Conservation (phyloP, 2,888 invertebrate species). For the Linhomoeus sp. region DNA sequence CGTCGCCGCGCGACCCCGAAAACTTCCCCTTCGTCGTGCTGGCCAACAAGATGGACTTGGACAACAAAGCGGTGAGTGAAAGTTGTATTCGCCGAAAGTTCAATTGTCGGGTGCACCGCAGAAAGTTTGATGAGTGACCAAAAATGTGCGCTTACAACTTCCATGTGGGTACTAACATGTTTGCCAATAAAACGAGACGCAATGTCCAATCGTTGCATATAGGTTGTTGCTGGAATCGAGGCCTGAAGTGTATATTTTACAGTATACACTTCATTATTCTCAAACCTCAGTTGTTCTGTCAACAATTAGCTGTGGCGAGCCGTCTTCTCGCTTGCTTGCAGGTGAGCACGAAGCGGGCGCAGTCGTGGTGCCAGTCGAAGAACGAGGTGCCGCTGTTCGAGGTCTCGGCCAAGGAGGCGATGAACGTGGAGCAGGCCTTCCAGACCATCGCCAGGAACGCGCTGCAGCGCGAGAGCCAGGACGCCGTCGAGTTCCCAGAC, state of each 20-base stretch:
- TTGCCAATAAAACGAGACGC: too few species aligned
- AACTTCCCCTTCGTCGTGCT: constrained; percentile 97
- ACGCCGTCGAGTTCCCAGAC: constrained; percentile 57
- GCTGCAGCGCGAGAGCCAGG: constrained; percentile 51
- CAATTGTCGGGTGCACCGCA: background rate
- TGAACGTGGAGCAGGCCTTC: constrained; percentile 96
- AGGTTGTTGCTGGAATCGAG: too few species aligned
- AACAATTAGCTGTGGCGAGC: too few species aligned
- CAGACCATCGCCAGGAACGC: constrained; percentile 95
- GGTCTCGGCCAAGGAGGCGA: constrained; percentile 95
- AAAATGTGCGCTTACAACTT: background rate
- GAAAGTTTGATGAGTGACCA: background rate
- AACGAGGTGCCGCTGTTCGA: constrained; percentile 98
- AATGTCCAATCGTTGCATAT: too few species aligned
- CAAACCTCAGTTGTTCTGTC: too few species aligned
- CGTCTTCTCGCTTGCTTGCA: too few species aligned
- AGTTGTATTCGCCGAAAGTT: background rate
- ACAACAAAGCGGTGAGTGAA: constrained; percentile 55
- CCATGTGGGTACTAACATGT: too few species aligned
- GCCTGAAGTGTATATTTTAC: too few species aligned
- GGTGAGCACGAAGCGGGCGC: constrained; percentile 39
- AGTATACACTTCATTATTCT: too few species aligned
- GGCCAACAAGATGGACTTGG: constrained; percentile 88
- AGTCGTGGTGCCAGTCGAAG: constrained; percentile 97
- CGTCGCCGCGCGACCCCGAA: constrained; percentile 90